Conservation (phyloP, 1,140 invertebrate genomes). For the Argopecten irradians region DNA sequence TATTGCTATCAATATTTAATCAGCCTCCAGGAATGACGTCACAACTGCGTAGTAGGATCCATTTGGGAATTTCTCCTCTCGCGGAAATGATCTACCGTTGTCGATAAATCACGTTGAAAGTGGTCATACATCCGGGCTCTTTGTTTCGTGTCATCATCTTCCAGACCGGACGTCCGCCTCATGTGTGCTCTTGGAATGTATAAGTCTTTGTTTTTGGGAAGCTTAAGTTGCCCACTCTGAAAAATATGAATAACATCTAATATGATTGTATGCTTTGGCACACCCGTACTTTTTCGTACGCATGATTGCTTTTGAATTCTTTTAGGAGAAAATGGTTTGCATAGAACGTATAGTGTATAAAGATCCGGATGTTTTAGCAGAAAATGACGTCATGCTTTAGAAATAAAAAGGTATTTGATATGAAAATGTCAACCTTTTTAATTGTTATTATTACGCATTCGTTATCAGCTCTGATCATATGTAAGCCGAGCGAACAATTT, state of each 20-base stretch:
- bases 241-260: neutral
- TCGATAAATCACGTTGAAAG: constrained; percentile 24
- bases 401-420: neutral
- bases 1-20: neutral
- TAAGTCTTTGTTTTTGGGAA: constrained; percentile 4
- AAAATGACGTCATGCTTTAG: neutral
- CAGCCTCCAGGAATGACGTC: neutral
- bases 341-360: neutral
- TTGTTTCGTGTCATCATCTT: constrained; percentile 11
- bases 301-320: neutral
- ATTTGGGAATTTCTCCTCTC: constrained; percentile 20
- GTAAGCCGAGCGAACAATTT: too few species aligned
- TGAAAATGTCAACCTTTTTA: too few species aligned
- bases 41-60: constrained; percentile 24
- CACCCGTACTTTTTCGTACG: neutral
- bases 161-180: neutral
- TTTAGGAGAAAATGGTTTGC: neutral
- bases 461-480: too few species aligned
- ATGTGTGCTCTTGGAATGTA: constrained; percentile 31
- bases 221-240: neutral
- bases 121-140: constrained; percentile 32
- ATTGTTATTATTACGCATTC: too few species aligned
- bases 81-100: constrained; percentile 25
- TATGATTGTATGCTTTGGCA: neutral
- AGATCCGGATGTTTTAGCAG: neutral